Evolutionary conservation across 1,140 invertebrate species (phyloP), one percentile per base, ranked within the genome.

Genomic region (Zaprionus inermis): DNA sequence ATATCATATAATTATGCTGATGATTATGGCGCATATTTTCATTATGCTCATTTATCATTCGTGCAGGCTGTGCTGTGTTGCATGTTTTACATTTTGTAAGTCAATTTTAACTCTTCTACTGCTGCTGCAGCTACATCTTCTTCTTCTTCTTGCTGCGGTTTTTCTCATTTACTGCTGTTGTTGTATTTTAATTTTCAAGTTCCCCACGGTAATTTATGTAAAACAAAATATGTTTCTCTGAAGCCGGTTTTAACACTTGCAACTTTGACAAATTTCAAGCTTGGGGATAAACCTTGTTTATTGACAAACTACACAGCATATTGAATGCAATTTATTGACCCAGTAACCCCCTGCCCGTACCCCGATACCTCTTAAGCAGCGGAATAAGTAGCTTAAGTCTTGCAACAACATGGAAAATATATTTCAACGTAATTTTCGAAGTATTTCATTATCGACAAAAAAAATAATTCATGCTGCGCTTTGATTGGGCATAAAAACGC

Each of bases 1-100:
- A n/a, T 41, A 44, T 44, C 36, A 44, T 44, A 69, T 73, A 73
- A 73, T 73, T 73, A 73, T 61, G 57, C 34, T 18, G 65, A 60
- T 60, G 51, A 73, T 79, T 77, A 79, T 77, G 65, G 70, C 59
- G 64, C 49, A 68, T 65, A 79, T 69, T 66, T 78, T 24, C 72
- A 76, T 71, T 80, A 49, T 51, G 59, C 51, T 38, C 72, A 80
- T 80, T 80, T 78, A 80, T 80, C 78, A 80, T 80, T 72, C 75
- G 51, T 51, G 56, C n/a, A n/a, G n/a, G n/a, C n/a, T n/a, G n/a
- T n/a, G n/a, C 72, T 61, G 41, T 18, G 60, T 59, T 67, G 63
- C 32, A 36, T 46, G 55, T 49, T 20, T 22, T 12, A 49, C 44
- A 49, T 20, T 49, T 49, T 49, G 44, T 49, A 28, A 49, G 44